Percentiles rank a stretch among this genome's conserved stretches.
Evolutionary conservation across 2,888 invertebrate genomes (phyloP).

Genomic region (Drosophila parthenogenetica): DNA sequence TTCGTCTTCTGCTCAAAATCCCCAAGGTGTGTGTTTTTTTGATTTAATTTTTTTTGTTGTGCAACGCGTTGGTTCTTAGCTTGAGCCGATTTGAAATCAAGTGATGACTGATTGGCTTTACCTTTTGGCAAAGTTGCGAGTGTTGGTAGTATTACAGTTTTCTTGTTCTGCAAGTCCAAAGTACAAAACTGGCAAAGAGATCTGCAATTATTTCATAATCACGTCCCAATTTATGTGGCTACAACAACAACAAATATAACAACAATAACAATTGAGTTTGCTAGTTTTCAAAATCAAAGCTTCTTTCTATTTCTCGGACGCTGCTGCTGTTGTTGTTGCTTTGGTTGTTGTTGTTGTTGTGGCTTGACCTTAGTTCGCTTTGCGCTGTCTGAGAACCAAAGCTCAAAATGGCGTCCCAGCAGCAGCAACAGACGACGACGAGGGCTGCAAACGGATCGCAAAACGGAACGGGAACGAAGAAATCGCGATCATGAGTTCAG

Average conservation of each 20-base stretch:
- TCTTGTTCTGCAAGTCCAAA: slow-evolving; percentile 66
- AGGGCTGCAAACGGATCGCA: slow-evolving; percentile 38
- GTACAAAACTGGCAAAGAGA: slow-evolving; percentile 53
- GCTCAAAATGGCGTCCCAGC: slow-evolving; percentile 68
- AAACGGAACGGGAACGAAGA: slow-evolving; percentile 53
- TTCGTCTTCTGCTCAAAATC: slow-evolving; percentile 38
- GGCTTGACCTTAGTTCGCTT: slow-evolving; percentile 63
- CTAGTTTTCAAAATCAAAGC: slow-evolving; percentile 73
- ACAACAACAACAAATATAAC: slow-evolving; percentile 36
- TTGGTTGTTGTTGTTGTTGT: slow-evolving; percentile 12
- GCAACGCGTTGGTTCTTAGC: slow-evolving; percentile 37
- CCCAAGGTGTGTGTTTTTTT: slow-evolving; percentile 10
- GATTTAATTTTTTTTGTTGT: slow-evolving; percentile 15
- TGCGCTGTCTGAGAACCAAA: slow-evolving; percentile 67
- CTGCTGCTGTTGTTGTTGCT: slow-evolving; percentile 15
- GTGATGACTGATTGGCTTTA: slow-evolving; percentile 52
- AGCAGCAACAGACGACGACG: slow-evolving; percentile 6
- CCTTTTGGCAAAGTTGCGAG: slow-evolving; percentile 19
- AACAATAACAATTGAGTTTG: slow-evolving; percentile 27
- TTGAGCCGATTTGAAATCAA: slow-evolving; percentile 51
- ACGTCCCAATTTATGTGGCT: slow-evolving; percentile 81
- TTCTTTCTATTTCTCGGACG: slow-evolving; percentile 76
- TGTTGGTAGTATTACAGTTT: slow-evolving; percentile 7
- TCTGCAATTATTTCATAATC: slow-evolving; percentile 81
- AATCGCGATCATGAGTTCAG: slow-evolving; percentile 80